Percentiles rank a stretch among this genome's conserved stretches.
Evolutionary conservation across 2,113 vertebrate genomes (phyloP).

Genomic region (Lampris incognitus): DNA sequence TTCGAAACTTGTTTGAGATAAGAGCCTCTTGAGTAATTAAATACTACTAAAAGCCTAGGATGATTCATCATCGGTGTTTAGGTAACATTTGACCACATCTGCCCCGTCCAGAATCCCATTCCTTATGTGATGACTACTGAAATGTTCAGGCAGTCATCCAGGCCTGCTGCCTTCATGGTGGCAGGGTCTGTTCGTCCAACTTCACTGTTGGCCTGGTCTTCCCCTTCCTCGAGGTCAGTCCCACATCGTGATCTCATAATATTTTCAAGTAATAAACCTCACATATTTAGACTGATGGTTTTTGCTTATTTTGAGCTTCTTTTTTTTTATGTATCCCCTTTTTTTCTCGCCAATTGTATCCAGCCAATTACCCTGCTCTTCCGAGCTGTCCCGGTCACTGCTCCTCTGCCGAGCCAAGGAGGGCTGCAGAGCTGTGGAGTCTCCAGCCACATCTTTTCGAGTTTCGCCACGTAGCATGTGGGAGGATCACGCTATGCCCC

Average conservation of each 20-base stretch:
- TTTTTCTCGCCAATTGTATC: too few relatives aligned
- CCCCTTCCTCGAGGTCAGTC: slow-evolving; percentile 90
- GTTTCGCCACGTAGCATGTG: too few relatives aligned
- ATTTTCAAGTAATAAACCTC: too few relatives aligned
- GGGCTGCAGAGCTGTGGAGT: too few relatives aligned
- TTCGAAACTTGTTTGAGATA: slow-evolving; percentile 41
- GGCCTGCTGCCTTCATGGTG: slow-evolving; percentile 92
- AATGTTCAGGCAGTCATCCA: slow-evolving; percentile 95
- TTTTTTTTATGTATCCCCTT: too few relatives aligned
- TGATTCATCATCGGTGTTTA: slow-evolving; percentile 35
- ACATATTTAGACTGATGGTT: too few relatives aligned
- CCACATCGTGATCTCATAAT: not conserved
- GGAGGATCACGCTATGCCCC: too few relatives aligned
- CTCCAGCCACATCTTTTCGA: too few relatives aligned
- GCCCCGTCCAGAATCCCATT: slow-evolving; percentile 84
- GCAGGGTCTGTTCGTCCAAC: slow-evolving; percentile 90
- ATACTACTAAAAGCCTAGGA: not conserved
- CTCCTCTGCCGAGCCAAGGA: too few relatives aligned
- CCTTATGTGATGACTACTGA: slow-evolving; percentile 90
- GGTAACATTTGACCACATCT: slow-evolving; percentile 22
- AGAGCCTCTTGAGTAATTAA: slow-evolving; percentile 7
- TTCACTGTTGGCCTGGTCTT: slow-evolving; percentile 92
- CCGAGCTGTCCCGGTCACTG: too few relatives aligned
- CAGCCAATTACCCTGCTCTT: too few relatives aligned
- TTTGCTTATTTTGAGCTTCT: too few relatives aligned